Conservation (phyloP, 2,888 invertebrate genomes). For the Athetis lepigone region DNA sequence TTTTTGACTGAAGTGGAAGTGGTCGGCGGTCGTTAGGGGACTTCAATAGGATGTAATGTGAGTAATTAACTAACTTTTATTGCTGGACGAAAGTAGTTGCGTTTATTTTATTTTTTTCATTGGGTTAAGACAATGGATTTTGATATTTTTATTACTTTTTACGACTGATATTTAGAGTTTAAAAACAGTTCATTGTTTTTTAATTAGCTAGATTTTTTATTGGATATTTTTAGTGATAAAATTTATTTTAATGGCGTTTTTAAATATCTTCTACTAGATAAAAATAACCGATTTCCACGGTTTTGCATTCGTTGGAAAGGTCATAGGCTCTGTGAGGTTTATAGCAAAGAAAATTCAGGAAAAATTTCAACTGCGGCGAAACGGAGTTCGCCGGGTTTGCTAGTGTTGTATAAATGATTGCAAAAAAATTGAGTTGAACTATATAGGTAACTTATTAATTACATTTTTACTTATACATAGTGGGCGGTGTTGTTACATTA, state of each 20-base stretch:
- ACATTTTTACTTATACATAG: no score
- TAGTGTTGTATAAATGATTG: no score
- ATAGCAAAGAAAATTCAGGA: no score
- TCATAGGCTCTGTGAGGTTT: no score
- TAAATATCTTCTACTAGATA: background rate
- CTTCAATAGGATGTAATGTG: conserved; percentile 57
- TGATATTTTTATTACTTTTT: conserved; percentile 9
- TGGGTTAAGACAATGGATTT: no score
- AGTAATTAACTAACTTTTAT: conserved; percentile 59
- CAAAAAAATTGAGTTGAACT: accelerated
- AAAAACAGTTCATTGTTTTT: background rate
- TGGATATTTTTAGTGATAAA: background rate
- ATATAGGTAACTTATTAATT: background rate
- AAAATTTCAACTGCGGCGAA: no score
- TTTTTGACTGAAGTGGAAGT: conserved; percentile 44
- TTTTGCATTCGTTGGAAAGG: no score
- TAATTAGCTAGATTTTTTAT: conserved; percentile 21
- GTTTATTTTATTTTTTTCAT: conserved; percentile 31
- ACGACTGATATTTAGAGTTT: background rate
- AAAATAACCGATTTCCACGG: no score
- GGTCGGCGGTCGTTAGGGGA: conserved; percentile 19
- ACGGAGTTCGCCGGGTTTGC: no score
- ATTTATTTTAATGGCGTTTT: background rate
- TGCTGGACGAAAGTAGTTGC: conserved; percentile 18
- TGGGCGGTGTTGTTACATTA: no score